Evolutionary conservation across 2,113 vertebrate genomes (phyloP).

Genomic region (Onychostoma macrolepis): DNA sequence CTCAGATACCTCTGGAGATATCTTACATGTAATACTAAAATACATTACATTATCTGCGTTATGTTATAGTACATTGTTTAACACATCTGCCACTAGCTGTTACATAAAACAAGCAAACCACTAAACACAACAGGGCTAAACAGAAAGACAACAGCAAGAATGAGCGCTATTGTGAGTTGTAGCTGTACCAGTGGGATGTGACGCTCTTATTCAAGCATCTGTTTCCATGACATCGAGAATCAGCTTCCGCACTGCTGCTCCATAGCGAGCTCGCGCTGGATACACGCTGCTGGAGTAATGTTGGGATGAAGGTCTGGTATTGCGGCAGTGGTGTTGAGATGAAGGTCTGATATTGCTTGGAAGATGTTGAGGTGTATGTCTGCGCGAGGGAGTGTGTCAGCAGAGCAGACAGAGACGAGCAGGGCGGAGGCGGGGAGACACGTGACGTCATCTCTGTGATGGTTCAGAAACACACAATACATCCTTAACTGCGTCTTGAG

Average conservation of each 20-base stretch:
- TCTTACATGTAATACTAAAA: not conserved
- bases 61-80: not conserved
- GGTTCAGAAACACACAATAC: not conserved
- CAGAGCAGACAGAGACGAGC: not conserved
- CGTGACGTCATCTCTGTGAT: not conserved
- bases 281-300: not conserved
- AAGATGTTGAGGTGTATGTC: not conserved
- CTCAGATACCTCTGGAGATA: not conserved
- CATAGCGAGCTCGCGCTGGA: not conserved
- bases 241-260: not conserved
- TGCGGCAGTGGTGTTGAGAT: not conserved
- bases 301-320: not conserved
- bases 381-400: not conserved
- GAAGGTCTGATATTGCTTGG: not conserved
- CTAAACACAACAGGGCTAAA: not conserved
- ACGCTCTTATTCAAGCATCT: conserved; percentile 13
- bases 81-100: not conserved
- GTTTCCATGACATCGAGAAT: conserved; percentile 34
- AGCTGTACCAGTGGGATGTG: conserved; percentile 9
- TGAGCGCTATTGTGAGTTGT: not conserved
- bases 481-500: not conserved
- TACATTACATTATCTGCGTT: not conserved
- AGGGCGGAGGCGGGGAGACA: conserved; percentile 11
- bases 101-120: not conserved
- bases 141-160: not conserved